phyloP scores from a whole-genome alignment of 2,888 invertebrate species.

The Petrolisthes cinctipes region DNA sequence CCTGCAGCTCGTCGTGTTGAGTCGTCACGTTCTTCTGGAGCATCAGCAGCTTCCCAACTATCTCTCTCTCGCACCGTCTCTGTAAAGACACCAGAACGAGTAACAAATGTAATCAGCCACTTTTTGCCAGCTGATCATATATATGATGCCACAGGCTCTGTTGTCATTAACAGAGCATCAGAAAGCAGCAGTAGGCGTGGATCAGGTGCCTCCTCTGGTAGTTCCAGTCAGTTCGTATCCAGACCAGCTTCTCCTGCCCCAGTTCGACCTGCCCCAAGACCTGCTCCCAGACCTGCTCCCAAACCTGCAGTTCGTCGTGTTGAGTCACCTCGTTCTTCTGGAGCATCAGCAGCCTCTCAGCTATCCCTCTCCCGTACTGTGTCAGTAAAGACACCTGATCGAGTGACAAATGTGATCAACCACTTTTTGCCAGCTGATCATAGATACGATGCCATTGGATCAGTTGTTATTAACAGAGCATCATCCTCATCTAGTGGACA shows the following conservation, averaged over 20 bases:
- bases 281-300: not conserved
- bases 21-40: not conserved
- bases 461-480: slow-evolving; percentile 45
- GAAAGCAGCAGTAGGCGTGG: slow-evolving; percentile 4
- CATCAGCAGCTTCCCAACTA: slow-evolving; percentile 19
- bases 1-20: not conserved
- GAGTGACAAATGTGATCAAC: slow-evolving; percentile 38
- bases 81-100: slow-evolving; percentile 53
- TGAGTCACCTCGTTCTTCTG: too few species aligned
- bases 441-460: slow-evolving; percentile 58
- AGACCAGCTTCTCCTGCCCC: slow-evolving; percentile 22
- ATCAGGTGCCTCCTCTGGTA: not conserved
- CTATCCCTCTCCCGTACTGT: slow-evolving; percentile 47
- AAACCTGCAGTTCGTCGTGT: not conserved
- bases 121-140: slow-evolving; percentile 56
- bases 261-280: not conserved
- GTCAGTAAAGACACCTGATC: slow-evolving; percentile 52
- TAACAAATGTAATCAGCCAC: slow-evolving; percentile 40
- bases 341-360: slow-evolving; percentile 14
- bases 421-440: slow-evolving; percentile 60
- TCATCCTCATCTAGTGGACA: slow-evolving; percentile 13
- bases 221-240: not conserved
- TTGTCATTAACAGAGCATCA: slow-evolving; percentile 41
- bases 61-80: slow-evolving; percentile 49
- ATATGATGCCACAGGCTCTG: slow-evolving; percentile 60